Percentiles rank a stretch among this genome's conserved stretches.
Conservation (phyloP, 2,797 vertebrate species). For the Benthosema pterotum region DNA sequence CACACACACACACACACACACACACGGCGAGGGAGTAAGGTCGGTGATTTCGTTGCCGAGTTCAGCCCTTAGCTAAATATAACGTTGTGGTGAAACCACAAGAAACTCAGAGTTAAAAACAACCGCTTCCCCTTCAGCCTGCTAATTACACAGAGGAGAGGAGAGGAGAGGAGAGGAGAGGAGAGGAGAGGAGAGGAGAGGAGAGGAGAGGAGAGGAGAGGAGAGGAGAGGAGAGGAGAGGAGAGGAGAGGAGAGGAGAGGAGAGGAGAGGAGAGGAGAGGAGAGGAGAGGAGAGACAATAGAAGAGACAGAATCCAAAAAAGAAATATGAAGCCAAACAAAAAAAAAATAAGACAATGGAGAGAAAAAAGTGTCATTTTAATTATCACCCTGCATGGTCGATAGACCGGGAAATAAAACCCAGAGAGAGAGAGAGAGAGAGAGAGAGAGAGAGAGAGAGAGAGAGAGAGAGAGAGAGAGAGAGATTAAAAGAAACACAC, state of each 20-base stretch:
- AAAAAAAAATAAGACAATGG: background rate
- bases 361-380: too few species aligned
- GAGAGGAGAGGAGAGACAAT: slow-evolving; percentile 1
- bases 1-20: slow-evolving; percentile 32
- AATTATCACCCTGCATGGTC: too few species aligned
- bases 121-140: slow-evolving; percentile 72
- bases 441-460: slow-evolving; percentile 1
- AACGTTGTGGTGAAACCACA: slow-evolving; percentile 77
- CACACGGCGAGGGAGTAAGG: slow-evolving; percentile 53
- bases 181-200: background rate
- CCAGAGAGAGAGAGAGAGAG: background rate
- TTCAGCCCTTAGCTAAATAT: slow-evolving; percentile 82
- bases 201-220: background rate
- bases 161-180: slow-evolving; percentile 16
- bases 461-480: background rate
- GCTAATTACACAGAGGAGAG: slow-evolving; percentile 74
- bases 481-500: background rate
- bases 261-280: slow-evolving; percentile 4
- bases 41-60: slow-evolving; percentile 77
- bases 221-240: background rate
- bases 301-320: background rate
- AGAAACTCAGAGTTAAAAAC: slow-evolving; percentile 80
- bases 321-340: background rate
- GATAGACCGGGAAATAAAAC: background rate
- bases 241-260: background rate